phyloP scores from a whole-genome alignment of 2,113 vertebrate genomes.

The Meleagris gallopavo region DNA sequence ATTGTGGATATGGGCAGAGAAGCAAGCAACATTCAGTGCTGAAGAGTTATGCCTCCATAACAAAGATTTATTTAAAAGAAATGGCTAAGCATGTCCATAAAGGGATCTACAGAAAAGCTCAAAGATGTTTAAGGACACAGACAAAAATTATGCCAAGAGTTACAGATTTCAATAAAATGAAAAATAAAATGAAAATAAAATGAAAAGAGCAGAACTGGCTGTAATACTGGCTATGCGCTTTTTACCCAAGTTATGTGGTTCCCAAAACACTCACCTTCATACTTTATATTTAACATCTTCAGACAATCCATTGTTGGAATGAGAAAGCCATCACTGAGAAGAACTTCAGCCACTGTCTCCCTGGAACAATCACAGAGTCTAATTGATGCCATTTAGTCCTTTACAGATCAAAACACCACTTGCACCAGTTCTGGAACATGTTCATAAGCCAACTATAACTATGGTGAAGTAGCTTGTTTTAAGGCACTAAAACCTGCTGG shows the following conservation, averaged over 20 bases:
- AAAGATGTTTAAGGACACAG: not conserved
- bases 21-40: not conserved
- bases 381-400: not conserved
- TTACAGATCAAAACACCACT: not conserved
- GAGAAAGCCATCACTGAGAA: conserved; percentile 91
- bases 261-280: conserved; percentile 76
- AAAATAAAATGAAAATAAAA: too few species aligned
- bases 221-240: not conserved
- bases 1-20: not conserved
- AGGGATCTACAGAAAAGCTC: not conserved
- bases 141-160: not conserved
- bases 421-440: not conserved
- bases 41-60: not conserved
- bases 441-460: not conserved
- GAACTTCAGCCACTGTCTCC: conserved; percentile 80
- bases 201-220: not conserved
- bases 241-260: not conserved
- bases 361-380: conserved; percentile 52
- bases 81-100: not conserved
- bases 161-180: not conserved
- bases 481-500: not conserved
- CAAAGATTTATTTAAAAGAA: not conserved
- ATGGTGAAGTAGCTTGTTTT: not conserved
- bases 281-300: conserved; percentile 83
- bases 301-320: conserved; percentile 90